These are phyloP conservation scores for Drosophila sturtevanti DNA, from an alignment of 1,140 invertebrate genomes.

Conservation along the genomic window DNA sequence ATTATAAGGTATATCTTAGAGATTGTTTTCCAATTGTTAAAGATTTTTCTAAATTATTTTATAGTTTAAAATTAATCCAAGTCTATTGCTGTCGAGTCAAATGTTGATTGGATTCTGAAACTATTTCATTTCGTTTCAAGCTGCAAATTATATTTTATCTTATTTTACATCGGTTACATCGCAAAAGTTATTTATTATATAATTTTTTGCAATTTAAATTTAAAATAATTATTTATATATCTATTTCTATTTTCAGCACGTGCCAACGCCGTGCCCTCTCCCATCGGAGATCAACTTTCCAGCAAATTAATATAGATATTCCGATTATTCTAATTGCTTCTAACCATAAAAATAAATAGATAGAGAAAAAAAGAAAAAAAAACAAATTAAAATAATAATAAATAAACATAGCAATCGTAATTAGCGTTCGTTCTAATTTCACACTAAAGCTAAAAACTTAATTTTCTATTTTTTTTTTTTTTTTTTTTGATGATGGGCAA, in stretches of 20 bases:
- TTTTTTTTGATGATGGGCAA: constrained; percentile 29
- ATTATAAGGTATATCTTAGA: too few relatives aligned
- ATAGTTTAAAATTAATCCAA: too few relatives aligned
- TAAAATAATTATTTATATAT: too few relatives aligned
- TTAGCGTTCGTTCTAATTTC: constrained; percentile 40
- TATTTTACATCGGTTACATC: neutral
- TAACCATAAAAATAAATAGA: neutral
- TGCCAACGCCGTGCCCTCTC: neutral
- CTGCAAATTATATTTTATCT: neutral
- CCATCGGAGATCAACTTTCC: neutral
- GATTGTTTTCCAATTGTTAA: too few relatives aligned
- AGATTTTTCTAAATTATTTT: too few relatives aligned
- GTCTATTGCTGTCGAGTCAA: too few relatives aligned
- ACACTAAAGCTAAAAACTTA: constrained; percentile 56
- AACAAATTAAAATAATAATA: neutral
- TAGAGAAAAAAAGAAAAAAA: neutral
- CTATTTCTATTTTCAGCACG: neutral
- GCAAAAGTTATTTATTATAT: neutral
- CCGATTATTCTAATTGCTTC: constrained; percentile 32
- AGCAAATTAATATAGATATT: constrained; percentile 15
- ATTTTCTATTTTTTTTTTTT: constrained; percentile 33
- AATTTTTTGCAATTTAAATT: neutral
- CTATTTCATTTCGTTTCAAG: neutral
- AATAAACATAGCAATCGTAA: constrained; percentile 1
- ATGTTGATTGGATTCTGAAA: neutral